Evolutionary conservation across 2,113 vertebrate genomes (phyloP).

Genomic region (Girardinichthys multiradiatus): DNA sequence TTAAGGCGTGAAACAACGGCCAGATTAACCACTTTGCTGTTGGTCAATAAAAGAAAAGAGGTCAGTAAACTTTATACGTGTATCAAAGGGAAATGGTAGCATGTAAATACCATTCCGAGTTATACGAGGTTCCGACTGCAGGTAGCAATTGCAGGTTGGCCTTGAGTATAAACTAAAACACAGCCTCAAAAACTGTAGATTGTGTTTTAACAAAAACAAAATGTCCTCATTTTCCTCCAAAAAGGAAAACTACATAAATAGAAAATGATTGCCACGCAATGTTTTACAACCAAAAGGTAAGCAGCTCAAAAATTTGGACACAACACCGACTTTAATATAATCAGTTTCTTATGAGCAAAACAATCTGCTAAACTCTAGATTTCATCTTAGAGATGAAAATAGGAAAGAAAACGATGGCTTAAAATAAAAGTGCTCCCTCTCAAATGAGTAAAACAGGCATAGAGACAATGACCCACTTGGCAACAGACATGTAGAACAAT

Average conservation of each 20-base stretch:
- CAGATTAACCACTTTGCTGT: constrained; percentile 25
- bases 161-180: too few species aligned
- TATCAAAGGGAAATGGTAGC: constrained; percentile 13
- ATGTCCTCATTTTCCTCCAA: constrained; percentile 2
- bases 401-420: neutral
- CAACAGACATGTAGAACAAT: constrained; percentile 11
- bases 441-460: constrained; percentile 15
- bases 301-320: constrained; percentile 5
- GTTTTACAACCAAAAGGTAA: constrained; percentile 11
- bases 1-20: constrained; percentile 59
- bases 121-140: constrained; percentile 17
- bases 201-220: neutral
- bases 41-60: constrained; percentile 17
- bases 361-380: constrained; percentile 15
- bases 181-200: neutral
- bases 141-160: constrained; percentile 10
- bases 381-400: constrained; percentile 20
- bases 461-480: neutral
- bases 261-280: constrained; percentile 16
- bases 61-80: constrained; percentile 36
- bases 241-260: neutral
- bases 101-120: constrained; percentile 4
- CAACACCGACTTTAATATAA: neutral
- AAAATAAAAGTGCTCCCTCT: constrained; percentile 44
- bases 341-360: constrained; percentile 13